Evolutionary conservation across 2,113 vertebrate species (phyloP), one percentile per base, ranked within the genome.

Genomic region (Amazona guildingii): DNA sequence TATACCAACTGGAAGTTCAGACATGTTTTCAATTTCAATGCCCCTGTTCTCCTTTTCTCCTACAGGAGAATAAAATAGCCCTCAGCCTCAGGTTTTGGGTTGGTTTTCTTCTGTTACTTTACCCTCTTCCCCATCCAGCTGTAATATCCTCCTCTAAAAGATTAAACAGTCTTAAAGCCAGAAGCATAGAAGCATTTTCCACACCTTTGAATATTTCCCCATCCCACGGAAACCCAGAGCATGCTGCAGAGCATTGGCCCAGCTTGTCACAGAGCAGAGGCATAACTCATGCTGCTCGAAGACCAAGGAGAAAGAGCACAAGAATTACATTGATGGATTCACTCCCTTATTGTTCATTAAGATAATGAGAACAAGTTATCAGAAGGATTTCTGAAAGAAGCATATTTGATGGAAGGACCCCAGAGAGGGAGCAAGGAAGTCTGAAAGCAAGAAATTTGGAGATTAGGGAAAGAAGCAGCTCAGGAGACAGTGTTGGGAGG

Each of bases 331-430:
- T 73, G 88, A 87, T 7, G 1, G 69, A 92, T 88, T 87, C 78
- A 16, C 66, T 64, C 15, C 23, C 62, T 93, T 75, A 79, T 82
- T 96, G 80, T 82, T 95, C 90, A 69, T 95, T 91, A 91, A 52
- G 37, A 54, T 86, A 93, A 82, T 73, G 51, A 95, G 86, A 94
- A 89, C 83, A 84, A 91, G 80, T 25, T 68, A 90, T 83, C 68
- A 82, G 59, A 68, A 73, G 44, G 52, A 81, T 95, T 96, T 94
- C 80, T 79, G 68, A 61, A 78, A 86, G 73, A 84, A 61, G 44
- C 13, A 2, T 86, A 27, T 62, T 93, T 93, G 80, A 95, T 66
- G 25, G 66, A 81, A 86, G 76, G 59, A 68, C 52, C 37, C 54
- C 46, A 67, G 77, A 75, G 88, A 79, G 6, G 2, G 8, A 68